phyloP scores from a whole-genome alignment of 2,797 vertebrate genomes.

The Naso thynnoides region DNA sequence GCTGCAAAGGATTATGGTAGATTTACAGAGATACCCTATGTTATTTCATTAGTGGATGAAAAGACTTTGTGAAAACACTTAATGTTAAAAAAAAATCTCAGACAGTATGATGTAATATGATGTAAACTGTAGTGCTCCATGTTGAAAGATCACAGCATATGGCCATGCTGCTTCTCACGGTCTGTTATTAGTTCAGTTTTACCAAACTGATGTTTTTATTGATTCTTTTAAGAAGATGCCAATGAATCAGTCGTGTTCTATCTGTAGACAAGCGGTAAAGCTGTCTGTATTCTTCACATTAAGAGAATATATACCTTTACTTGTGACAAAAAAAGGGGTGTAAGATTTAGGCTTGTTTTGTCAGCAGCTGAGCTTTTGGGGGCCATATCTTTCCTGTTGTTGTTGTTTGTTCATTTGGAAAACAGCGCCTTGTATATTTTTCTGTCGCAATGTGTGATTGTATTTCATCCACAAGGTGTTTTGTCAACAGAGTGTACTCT shows the following conservation, averaged over 20 bases:
- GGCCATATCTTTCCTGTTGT: conserved; percentile 44
- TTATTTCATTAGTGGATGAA: conserved; percentile 47
- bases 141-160: conserved; percentile 31
- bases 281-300: conserved; percentile 52
- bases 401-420: conserved; percentile 59
- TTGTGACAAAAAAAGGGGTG: conserved; percentile 48
- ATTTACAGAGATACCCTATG: conserved; percentile 34
- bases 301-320: conserved; percentile 42
- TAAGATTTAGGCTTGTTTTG: conserved; percentile 60
- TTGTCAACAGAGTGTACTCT: conserved; percentile 65
- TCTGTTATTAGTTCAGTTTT: conserved; percentile 24
- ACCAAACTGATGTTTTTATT: conserved; percentile 37
- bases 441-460: conserved; percentile 50
- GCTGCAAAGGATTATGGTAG: conserved; percentile 29
- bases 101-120: conserved; percentile 55
- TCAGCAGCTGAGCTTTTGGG: conserved; percentile 34
- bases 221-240: conserved; percentile 58
- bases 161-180: conserved; percentile 25
- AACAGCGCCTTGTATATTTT: conserved; percentile 54
- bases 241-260: conserved; percentile 57
- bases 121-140: conserved; percentile 42
- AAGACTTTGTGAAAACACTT: conserved; percentile 29
- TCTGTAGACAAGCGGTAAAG: conserved; percentile 48
- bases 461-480: conserved; percentile 67
- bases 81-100: conserved; percentile 29